These are phyloP conservation scores for Hirtodrosophila confusa DNA, from an alignment of 2,888 invertebrate species.

Conservation along the genomic window DNA sequence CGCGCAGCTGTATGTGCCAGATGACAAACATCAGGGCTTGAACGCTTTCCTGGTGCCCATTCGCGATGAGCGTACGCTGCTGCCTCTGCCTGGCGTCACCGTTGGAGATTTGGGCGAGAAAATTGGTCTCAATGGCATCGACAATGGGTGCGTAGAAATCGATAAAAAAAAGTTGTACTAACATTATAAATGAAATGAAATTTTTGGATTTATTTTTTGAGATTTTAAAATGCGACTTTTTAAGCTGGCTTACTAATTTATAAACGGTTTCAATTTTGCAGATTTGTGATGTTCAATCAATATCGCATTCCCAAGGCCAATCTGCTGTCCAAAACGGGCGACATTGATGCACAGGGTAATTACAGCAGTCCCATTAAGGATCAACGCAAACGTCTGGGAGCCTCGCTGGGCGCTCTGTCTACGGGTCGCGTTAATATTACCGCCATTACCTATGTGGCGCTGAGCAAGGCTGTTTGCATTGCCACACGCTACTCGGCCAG, in stretches of 20 bases:
- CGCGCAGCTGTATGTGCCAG: slow-evolving; percentile 93
- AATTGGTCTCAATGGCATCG: slow-evolving; percentile 94
- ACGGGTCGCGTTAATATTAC: slow-evolving; percentile 92
- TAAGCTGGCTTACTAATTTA: too few species aligned
- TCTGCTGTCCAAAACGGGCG: slow-evolving; percentile 93
- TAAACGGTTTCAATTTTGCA: slow-evolving; percentile 62
- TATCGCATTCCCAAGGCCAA: slow-evolving; percentile 92
- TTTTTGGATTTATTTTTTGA: too few species aligned
- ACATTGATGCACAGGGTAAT: slow-evolving; percentile 92
- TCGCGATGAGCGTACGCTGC: slow-evolving; percentile 89
- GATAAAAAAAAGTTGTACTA: too few species aligned
- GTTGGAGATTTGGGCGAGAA: slow-evolving; percentile 98
- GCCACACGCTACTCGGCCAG: slow-evolving; percentile 94
- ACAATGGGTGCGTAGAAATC: slow-evolving; percentile 90
- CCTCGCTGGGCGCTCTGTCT: slow-evolving; percentile 92
- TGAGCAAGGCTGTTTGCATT: slow-evolving; percentile 91
- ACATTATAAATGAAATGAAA: too few species aligned
- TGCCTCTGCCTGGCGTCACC: slow-evolving; percentile 90
- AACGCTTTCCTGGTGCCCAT: slow-evolving; percentile 95
- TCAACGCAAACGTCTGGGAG: slow-evolving; percentile 92
- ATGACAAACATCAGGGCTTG: slow-evolving; percentile 92
- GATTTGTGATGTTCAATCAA: slow-evolving; percentile 91
- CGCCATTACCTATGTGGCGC: slow-evolving; percentile 86
- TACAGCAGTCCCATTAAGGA: slow-evolving; percentile 93
- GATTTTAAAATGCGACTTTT: too few species aligned